Evolutionary conservation across 2,797 vertebrate genomes (phyloP).

Genomic region (Luscinia megarhynchos): DNA sequence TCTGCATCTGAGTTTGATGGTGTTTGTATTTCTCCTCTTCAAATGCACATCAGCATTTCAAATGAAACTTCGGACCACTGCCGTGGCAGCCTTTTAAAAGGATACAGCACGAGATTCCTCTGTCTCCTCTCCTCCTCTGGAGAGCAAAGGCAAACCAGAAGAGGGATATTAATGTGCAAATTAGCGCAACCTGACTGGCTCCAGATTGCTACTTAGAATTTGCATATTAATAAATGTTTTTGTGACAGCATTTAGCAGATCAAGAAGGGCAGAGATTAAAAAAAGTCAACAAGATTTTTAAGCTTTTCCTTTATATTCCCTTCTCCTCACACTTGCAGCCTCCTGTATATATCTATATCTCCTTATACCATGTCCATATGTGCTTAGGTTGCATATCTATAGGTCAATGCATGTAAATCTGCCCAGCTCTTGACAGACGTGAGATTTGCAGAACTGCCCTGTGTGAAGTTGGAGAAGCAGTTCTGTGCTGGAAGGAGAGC

Average conservation of each 20-base stretch:
- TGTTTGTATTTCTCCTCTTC: constrained; percentile 32
- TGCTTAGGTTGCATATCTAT: constrained; percentile 38
- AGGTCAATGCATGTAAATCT: constrained; percentile 53
- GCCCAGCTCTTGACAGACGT: constrained; percentile 18
- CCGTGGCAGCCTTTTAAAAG: neutral
- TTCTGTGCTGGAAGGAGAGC: neutral
- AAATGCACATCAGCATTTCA: constrained; percentile 41
- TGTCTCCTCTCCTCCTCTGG: constrained; percentile 43
- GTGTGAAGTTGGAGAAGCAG: neutral
- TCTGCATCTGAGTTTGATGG: neutral
- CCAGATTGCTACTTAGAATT: constrained; percentile 84
- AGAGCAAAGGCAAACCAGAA: constrained; percentile 76
- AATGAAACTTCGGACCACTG: constrained; percentile 28
- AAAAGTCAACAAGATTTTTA: constrained; percentile 73
- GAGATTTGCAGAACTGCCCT: constrained; percentile 44
- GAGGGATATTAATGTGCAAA: constrained; percentile 87
- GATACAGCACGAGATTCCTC: neutral
- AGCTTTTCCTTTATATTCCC: constrained; percentile 56
- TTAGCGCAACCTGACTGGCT: constrained; percentile 83
- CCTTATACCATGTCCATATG: neutral
- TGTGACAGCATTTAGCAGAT: constrained; percentile 83
- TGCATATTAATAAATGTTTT: constrained; percentile 87
- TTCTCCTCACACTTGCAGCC: neutral
- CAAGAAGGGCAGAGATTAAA: constrained; percentile 78
- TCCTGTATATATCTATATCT: neutral